A percentile compares a stretch with the other conserved stretches of the same genome.
Evolutionary conservation across 2,113 vertebrate species (phyloP).

Genomic region (Agapornis roseicollis): DNA sequence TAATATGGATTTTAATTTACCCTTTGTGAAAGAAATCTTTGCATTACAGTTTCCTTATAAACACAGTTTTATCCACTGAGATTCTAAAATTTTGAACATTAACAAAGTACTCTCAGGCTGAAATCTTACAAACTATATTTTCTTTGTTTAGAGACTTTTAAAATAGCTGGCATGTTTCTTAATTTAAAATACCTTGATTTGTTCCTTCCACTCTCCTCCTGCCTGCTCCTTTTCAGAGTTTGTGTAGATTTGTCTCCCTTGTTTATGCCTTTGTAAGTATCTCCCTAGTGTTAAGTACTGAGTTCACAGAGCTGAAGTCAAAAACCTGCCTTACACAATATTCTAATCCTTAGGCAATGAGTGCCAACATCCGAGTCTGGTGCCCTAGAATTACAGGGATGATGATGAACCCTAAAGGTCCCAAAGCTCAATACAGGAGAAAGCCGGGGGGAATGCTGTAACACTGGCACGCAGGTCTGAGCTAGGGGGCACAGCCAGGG

Average conservation of each 20-base stretch:
- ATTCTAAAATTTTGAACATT: not conserved
- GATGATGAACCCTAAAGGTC: slow-evolving; percentile 10
- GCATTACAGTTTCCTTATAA: slow-evolving; percentile 2
- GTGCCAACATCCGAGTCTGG: not conserved
- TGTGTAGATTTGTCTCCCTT: slow-evolving; percentile 48
- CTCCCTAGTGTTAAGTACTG: slow-evolving; percentile 17
- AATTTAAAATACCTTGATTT: not conserved
- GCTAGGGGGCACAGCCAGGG: slow-evolving; percentile 28
- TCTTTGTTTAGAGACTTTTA: not conserved
- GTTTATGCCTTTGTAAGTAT: slow-evolving; percentile 29
- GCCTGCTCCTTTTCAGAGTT: not conserved
- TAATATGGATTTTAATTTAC: not conserved
- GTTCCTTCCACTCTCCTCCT: not conserved
- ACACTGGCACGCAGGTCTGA: not conserved
- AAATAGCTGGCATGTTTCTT: not conserved
- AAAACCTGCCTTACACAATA: slow-evolving; percentile 7
- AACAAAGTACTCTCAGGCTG: not conserved
- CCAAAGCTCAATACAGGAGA: not conserved
- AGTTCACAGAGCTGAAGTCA: slow-evolving; percentile 22
- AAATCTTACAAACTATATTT: not conserved
- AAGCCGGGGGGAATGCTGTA: not conserved
- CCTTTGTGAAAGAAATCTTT: slow-evolving; percentile 17
- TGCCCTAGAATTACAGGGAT: slow-evolving; percentile 24
- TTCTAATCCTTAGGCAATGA: slow-evolving; percentile 50
- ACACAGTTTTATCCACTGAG: not conserved